Evolutionary conservation across 2,113 vertebrate species (phyloP).

Genomic region (Rafetus swinhoei): DNA sequence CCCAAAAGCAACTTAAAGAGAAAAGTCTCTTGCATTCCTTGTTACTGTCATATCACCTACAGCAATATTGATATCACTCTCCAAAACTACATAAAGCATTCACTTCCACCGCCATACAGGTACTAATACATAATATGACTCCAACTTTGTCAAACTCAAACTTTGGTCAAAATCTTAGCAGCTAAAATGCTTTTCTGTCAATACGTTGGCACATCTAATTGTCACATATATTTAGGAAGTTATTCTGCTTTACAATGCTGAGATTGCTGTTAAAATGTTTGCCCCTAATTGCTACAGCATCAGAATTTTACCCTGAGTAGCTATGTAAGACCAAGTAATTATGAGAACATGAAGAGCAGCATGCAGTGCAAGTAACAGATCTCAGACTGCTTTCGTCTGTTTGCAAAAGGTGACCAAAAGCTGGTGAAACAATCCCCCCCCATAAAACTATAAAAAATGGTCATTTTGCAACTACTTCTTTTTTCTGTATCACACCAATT

Average conservation of each 20-base stretch:
- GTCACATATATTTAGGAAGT: rapidly evolving
- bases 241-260: not conserved
- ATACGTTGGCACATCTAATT: rapidly evolving
- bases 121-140: not conserved
- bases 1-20: not conserved
- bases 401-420: not conserved
- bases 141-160: not conserved
- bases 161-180: not conserved
- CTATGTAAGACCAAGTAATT: not conserved
- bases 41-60: not conserved
- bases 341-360: not conserved
- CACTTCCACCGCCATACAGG: not conserved
- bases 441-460: not conserved
- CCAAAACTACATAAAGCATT: not conserved
- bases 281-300: not conserved
- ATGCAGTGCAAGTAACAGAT: not conserved
- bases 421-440: not conserved
- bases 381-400: not conserved
- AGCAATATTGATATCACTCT: not conserved
- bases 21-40: not conserved
- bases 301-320: not conserved
- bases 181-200: not conserved
- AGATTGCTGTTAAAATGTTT: not conserved
- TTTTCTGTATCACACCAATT: not conserved
- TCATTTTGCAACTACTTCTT: not conserved